Percentiles rank a stretch among this genome's conserved stretches.
These are phyloP conservation scores for Acanthococcus lagerstroemiae DNA, from an alignment of 2,888 invertebrate genomes.

Conservation along the genomic window DNA sequence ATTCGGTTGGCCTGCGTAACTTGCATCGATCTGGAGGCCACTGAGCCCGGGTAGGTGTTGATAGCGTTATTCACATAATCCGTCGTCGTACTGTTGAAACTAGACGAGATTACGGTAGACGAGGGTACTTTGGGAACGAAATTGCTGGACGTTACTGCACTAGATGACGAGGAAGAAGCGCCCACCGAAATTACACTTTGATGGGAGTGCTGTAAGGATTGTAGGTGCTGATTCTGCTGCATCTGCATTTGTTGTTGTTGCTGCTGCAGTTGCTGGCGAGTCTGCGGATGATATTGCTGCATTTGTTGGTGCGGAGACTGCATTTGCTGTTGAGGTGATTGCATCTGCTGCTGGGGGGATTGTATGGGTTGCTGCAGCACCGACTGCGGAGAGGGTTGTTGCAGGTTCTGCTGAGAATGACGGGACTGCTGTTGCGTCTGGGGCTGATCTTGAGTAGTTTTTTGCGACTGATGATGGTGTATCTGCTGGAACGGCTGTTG, in stretches of 20 bases:
- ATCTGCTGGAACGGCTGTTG: constrained; percentile 36
- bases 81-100: background rate
- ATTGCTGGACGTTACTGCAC: background rate
- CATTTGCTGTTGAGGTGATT: constrained; percentile 13
- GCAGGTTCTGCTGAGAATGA: constrained; percentile 14
- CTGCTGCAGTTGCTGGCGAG: constrained; percentile 23
- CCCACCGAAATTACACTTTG: constrained; percentile 10
- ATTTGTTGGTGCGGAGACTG: constrained; percentile 35
- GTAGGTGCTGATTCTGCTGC: constrained; percentile 31
- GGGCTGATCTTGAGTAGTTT: background rate
- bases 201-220: constrained; percentile 25
- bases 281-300: constrained; percentile 33
- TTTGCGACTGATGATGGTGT: background rate
- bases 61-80: constrained; percentile 3
- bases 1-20: background rate
- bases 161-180: constrained; percentile 5
- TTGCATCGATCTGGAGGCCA: background rate
- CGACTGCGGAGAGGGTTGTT: constrained; percentile 7
- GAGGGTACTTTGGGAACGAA: constrained; percentile 10
- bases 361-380: constrained; percentile 26
- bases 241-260: constrained; percentile 15
- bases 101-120: constrained; percentile 5
- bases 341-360: constrained; percentile 33
- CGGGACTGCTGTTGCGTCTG: background rate
- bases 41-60: background rate